Percentiles rank a stretch among this genome's conserved stretches.
These are phyloP conservation scores for Synanthedon vespiformis DNA, from an alignment of 2,888 invertebrate genomes.

Conservation along the genomic window DNA sequence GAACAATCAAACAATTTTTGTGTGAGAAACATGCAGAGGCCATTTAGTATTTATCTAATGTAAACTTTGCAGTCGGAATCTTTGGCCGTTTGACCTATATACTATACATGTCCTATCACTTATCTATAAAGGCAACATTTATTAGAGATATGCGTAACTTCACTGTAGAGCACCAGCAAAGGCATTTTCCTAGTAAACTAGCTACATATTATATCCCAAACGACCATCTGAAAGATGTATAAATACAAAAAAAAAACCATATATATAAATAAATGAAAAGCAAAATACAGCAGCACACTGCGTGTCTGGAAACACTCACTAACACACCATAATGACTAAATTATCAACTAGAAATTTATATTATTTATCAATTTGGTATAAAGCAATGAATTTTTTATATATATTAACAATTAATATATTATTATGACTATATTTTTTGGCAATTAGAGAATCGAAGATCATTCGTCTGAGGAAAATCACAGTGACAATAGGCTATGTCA, in stretches of 20 bases:
- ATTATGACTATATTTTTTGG: conserved; percentile 64
- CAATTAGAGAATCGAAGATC: conserved; percentile 64
- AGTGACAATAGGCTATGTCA: neutral
- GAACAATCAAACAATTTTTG: conserved; percentile 36
- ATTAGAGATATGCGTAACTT: conserved; percentile 63
- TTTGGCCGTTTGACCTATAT: conserved; percentile 57
- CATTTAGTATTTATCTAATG: conserved; percentile 47
- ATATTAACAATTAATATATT: conserved; percentile 35
- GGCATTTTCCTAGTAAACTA: conserved; percentile 51
- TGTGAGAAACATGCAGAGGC: conserved; percentile 38
- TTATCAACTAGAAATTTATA: conserved; percentile 61
- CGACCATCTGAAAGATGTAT: conserved; percentile 50
- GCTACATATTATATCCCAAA: conserved; percentile 34
- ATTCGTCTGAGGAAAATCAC: conserved; percentile 37
- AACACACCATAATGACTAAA: conserved; percentile 68
- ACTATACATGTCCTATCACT: conserved; percentile 47
- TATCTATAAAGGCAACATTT: conserved; percentile 69
- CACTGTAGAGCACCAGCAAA: conserved; percentile 64
- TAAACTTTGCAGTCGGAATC: conserved; percentile 50
- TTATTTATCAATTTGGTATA: conserved; percentile 55
- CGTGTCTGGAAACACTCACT: conserved; percentile 44
- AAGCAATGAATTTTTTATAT: conserved; percentile 38
- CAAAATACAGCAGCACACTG: conserved; percentile 61
- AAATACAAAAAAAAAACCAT: conserved; percentile 35
- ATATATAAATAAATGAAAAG: conserved; percentile 42